phyloP scores from a whole-genome alignment of 2,113 vertebrate genomes.

The Heliornis fulica region DNA sequence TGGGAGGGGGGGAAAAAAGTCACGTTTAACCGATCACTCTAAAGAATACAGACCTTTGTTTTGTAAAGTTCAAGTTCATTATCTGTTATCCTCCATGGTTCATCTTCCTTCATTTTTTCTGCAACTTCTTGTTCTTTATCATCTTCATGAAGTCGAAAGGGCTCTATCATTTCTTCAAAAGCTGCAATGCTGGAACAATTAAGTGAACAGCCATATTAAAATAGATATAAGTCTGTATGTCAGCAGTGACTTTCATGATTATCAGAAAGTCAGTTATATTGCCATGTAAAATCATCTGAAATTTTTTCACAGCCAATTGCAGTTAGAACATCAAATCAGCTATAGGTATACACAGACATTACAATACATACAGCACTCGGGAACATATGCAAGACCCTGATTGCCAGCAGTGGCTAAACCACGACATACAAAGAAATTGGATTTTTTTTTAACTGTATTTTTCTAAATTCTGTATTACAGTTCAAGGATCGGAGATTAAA shows the following conservation, averaged over 20 bases:
- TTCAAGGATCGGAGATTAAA: not conserved
- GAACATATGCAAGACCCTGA: not conserved
- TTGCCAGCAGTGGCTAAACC: too few species aligned
- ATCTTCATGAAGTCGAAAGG: slow-evolving; percentile 92
- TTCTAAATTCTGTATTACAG: not conserved
- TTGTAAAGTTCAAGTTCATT: slow-evolving; percentile 96
- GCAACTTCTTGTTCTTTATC: slow-evolving; percentile 95
- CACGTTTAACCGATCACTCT: not conserved
- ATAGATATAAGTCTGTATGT: rapidly evolving
- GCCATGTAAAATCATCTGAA: not conserved
- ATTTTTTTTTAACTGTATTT: not conserved
- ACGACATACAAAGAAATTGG: not conserved
- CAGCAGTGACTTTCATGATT: not conserved
- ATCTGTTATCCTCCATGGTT: slow-evolving; percentile 96
- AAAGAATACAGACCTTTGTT: slow-evolving; percentile 82
- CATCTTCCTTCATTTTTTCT: slow-evolving; percentile 94
- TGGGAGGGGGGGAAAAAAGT: not conserved
- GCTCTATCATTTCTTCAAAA: slow-evolving; percentile 95
- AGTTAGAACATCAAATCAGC: not conserved
- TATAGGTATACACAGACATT: rapidly evolving
- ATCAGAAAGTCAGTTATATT: not conserved
- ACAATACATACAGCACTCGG: not conserved
- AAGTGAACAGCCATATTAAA: not conserved
- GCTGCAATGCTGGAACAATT: slow-evolving; percentile 76
- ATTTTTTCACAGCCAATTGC: not conserved